Evolutionary conservation across 2,797 vertebrate species (phyloP).

Genomic region (Platyrinchus mystaceus): DNA sequence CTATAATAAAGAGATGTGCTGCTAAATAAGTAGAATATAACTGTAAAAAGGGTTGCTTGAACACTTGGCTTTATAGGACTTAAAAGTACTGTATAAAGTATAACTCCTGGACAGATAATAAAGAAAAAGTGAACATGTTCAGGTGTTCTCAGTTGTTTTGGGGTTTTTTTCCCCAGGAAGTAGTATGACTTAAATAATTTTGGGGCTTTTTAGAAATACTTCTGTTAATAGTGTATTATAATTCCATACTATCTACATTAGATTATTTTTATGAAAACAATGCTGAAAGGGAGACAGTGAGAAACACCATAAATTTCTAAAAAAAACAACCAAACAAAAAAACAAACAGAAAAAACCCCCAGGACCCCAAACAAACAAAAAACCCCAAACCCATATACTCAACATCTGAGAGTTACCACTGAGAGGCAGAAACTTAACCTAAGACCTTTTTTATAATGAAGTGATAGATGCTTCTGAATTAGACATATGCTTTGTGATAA

Average conservation of each 20-base stretch:
- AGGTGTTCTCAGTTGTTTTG: background rate
- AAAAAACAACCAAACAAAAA: background rate
- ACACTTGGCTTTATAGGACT: background rate
- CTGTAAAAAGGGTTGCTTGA: background rate
- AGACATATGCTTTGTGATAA: background rate
- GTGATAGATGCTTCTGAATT: background rate
- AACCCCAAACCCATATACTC: background rate
- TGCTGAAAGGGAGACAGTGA: background rate
- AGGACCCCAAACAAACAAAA: background rate
- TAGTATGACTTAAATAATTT: background rate
- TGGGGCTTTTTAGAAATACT: fast-evolving
- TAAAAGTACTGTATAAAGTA: background rate
- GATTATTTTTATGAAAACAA: background rate
- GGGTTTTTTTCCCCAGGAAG: background rate
- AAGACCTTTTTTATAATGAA: background rate
- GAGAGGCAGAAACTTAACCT: background rate
- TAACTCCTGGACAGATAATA: background rate
- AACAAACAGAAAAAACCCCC: too few relatives aligned
- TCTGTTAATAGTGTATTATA: background rate
- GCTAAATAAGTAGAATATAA: background rate
- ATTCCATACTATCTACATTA: background rate
- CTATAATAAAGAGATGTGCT: background rate
- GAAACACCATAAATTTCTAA: background rate
- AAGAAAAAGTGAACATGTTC: background rate
- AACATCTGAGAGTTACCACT: background rate